Conservation (phyloP, 2,113 vertebrate species). For the Cyprinodon brontotheroides region DNA sequence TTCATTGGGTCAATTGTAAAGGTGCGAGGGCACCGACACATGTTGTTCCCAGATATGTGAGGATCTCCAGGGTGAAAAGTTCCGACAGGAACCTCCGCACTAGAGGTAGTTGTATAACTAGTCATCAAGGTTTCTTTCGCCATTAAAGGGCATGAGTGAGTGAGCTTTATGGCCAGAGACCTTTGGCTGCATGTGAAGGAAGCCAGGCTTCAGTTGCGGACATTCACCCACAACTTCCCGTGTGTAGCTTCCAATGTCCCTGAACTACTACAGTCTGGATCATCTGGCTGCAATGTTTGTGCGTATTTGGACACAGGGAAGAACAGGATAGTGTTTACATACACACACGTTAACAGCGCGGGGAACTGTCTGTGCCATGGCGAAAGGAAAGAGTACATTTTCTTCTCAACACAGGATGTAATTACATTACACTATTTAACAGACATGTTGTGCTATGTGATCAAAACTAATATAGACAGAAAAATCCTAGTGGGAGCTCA, state of each 20-base stretch:
- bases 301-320: constrained; percentile 34
- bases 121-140: constrained; percentile 60
- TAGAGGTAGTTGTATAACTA: constrained; percentile 42
- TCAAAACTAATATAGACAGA: not conserved
- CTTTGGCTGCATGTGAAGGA: constrained; percentile 55
- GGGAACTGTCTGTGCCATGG: constrained; percentile 54
- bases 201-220: constrained; percentile 18
- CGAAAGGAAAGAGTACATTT: constrained; percentile 13
- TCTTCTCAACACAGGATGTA: constrained; percentile 7
- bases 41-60: not conserved
- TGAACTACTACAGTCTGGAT: accelerated
- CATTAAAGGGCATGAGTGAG: constrained; percentile 71
- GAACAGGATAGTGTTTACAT: constrained; percentile 52
- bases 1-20: constrained; percentile 28
- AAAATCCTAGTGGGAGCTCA: not conserved
- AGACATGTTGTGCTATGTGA: not conserved
- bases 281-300: not conserved
- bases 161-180: constrained; percentile 63
- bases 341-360: constrained; percentile 38
- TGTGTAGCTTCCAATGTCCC: constrained; percentile 1
- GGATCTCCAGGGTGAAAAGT: constrained; percentile 29
- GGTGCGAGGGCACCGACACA: constrained; percentile 15
- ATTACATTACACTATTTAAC: not conserved
- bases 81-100: constrained; percentile 28
- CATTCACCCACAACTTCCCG: constrained; percentile 28